Conservation (phyloP, 2,113 vertebrate genomes). For the Halichoeres trimaculatus region DNA sequence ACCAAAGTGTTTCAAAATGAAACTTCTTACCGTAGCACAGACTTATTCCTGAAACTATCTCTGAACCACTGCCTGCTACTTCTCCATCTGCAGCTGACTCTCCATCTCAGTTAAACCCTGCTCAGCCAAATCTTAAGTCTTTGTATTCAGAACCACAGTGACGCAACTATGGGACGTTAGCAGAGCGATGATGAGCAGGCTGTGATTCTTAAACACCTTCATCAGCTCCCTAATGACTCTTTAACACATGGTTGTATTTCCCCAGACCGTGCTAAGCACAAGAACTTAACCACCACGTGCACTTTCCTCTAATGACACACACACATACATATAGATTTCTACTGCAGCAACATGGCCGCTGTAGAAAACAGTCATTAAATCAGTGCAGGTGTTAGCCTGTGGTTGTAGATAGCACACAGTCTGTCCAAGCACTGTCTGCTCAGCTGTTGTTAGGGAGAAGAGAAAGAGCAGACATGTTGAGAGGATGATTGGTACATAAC, state of each 20-base stretch:
- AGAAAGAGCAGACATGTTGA: constrained; percentile 29
- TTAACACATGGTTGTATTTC: constrained; percentile 82
- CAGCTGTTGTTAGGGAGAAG: constrained; percentile 31
- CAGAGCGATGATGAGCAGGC: constrained; percentile 71
- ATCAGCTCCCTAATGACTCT: constrained; percentile 81
- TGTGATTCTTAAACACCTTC: constrained; percentile 79
- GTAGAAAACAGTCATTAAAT: constrained; percentile 84
- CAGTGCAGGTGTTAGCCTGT: constrained; percentile 77
- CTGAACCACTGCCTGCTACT: constrained; percentile 39
- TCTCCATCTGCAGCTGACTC: constrained; percentile 52
- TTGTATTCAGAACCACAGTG: constrained; percentile 76
- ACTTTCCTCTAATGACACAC: constrained; percentile 81
- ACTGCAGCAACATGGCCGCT: constrained; percentile 71
- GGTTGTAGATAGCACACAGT: constrained; percentile 51
- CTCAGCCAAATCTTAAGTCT: constrained; percentile 73
- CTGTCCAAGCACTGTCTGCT: constrained; percentile 37
- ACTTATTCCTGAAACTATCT: constrained; percentile 44
- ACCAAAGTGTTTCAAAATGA: neutral
- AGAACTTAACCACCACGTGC: constrained; percentile 77
- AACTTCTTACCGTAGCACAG: constrained; percentile 65
- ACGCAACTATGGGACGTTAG: constrained; percentile 72
- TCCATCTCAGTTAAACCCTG: constrained; percentile 56
- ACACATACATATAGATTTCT: constrained; percentile 65
- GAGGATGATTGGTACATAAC: constrained; percentile 21
- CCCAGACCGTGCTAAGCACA: constrained; percentile 74